Conservation (phyloP, 2,888 invertebrate genomes). For the Acleris emargana region DNA sequence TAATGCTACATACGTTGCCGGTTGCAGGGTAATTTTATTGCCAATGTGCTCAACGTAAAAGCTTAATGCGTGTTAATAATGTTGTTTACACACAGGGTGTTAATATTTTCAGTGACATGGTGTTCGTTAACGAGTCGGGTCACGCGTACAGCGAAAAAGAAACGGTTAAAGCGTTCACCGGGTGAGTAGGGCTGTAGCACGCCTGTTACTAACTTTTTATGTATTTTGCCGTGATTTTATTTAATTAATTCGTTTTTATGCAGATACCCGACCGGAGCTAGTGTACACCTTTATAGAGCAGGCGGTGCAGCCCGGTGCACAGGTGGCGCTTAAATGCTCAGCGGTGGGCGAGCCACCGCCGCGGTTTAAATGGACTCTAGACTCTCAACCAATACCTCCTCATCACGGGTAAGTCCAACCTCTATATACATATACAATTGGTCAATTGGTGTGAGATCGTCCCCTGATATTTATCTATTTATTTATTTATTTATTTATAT, state of each 20-base stretch:
- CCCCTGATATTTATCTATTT: too few species aligned
- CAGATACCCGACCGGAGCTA: conserved; percentile 91
- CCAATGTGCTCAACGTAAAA: conserved; percentile 28
- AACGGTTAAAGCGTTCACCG: conserved; percentile 71
- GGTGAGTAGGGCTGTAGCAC: conserved; percentile 51
- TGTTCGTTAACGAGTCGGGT: conserved; percentile 69
- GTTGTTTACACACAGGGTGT: conserved; percentile 44
- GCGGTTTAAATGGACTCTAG: conserved; percentile 73
- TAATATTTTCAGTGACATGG: conserved; percentile 65
- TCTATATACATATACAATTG: neutral
- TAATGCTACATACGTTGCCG: conserved; percentile 46
- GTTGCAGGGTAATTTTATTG: conserved; percentile 47
- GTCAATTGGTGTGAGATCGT: too few species aligned
- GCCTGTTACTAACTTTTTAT: neutral
- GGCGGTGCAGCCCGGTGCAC: conserved; percentile 87
- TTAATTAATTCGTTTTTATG: conserved; percentile 37
- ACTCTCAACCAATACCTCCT: conserved; percentile 72
- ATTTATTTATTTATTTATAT: too few species aligned
- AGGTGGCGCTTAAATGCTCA: conserved; percentile 93
- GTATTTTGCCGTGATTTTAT: neutral
- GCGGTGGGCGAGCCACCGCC: conserved; percentile 95
- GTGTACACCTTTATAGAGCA: conserved; percentile 93
- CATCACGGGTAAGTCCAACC: conserved; percentile 71
- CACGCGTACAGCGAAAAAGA: conserved; percentile 64
- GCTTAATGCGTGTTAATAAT: conserved; percentile 37